Evolutionary conservation across 2,113 vertebrate genomes (phyloP), one percentile per base, ranked within the genome.

Genomic region (Trinectes maculatus): DNA sequence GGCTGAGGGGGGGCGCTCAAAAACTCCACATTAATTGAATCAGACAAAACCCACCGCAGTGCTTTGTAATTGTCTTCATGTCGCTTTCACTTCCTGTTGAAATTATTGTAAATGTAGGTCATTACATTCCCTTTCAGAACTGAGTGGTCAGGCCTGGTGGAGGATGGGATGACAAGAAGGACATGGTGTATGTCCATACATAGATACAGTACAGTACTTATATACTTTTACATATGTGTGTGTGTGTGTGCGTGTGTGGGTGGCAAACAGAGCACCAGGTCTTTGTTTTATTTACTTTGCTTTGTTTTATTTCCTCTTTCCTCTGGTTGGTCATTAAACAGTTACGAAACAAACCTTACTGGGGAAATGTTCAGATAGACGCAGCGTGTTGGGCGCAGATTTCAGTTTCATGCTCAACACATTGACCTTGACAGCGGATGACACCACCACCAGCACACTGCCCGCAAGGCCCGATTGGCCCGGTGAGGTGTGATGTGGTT

Each of bases 21-120:
- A n/a, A 89, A 85, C 62, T 64, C 77, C 63, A 31, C 64, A 47
- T 66, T 89, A 90, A 91, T 92, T 89, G 81, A 90, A 86, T 88
- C 66, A 81, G 85, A 83, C 49, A 77, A 90, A 89, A 77, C 76
- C 69, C 66, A 40, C 68, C 57, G 74, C 83, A 28, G 64, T 68
- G 80, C 73, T 79, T 76, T 75, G 76, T 89, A 79, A 90, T 86
- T 70, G 78, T 83, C 80, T 87, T 74, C 74, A 11, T 85, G 88
- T 89, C 85, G 44, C 86, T 75, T 87, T 85, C 76, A 67, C 77
- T 89, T 89, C 69, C 51, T 53, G 34, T 85, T 79, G 79, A 74
- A 79, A 77, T 77, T 40, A 89, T 82, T 80, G 66, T 67, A 82
- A 86, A 91, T 83, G 58, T 62, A 57, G 73, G 72, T 74, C 74